These are phyloP conservation scores for Tortricodes alternella DNA, from an alignment of 2,888 invertebrate genomes.

Conservation along the genomic window DNA sequence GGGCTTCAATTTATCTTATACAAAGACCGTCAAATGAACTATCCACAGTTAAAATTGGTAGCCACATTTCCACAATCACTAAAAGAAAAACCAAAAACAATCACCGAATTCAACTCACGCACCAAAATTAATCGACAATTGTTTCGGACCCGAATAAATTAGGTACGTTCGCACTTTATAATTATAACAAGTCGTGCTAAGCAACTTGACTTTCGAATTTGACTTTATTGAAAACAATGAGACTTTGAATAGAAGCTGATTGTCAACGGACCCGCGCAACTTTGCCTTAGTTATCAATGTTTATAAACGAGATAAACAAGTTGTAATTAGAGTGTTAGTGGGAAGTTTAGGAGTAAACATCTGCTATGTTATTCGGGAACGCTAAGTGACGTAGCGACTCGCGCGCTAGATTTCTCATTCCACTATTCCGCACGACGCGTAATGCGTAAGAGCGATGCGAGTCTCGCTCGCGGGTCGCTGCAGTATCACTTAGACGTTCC, in stretches of 20 bases:
- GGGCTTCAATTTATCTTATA: no score
- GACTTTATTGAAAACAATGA: constrained; percentile 44
- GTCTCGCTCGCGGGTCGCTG: no score
- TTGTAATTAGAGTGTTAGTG: not conserved
- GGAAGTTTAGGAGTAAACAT: no score
- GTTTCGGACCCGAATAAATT: constrained; percentile 36
- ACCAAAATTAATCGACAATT: constrained; percentile 32
- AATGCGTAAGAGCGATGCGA: no score
- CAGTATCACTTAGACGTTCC: no score
- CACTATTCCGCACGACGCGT: no score
- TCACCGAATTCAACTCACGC: constrained; percentile 11
- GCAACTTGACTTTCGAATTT: constrained; percentile 46
- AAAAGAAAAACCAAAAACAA: constrained; percentile 12
- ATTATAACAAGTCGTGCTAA: constrained; percentile 39
- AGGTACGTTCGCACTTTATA: constrained; percentile 42
- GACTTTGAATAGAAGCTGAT: constrained; percentile 50
- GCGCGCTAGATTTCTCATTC: no score
- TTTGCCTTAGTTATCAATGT: constrained; percentile 16
- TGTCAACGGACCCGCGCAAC: constrained; percentile 40
- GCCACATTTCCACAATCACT: not conserved
- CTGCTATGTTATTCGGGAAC: no score
- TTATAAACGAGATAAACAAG: constrained; percentile 18
- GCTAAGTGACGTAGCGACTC: no score
- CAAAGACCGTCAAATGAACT: no score
- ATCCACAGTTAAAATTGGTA: not conserved